Base-by-base conservation (phyloP, 2,888 invertebrate genomes). In the Urechis unicinctus region DNA sequence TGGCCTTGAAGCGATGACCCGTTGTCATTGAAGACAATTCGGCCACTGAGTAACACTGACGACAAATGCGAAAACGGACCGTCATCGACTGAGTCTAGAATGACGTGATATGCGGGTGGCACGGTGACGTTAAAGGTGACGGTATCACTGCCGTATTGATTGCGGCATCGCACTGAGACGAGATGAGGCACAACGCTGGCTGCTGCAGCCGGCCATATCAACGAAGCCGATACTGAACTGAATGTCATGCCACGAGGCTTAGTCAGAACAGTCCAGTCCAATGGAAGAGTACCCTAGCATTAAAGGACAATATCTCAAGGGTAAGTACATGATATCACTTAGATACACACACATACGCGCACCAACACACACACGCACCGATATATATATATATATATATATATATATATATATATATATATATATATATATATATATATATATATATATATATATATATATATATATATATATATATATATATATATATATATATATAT, bases 31-130 rank as follows among this genome's bases (percentile, higher is more conserved):
- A 30, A 57, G 3, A 21, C 26, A 21, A 57, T 42, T 43, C 45
- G 53, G 24, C 57, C 57, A 45, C 53, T 53, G 29, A 57, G 48
- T 26, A 50, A 31, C 29, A 53, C 29, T 24, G 57, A 50, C 36
- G 26, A 28, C 2, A 50, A 30, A 36, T 30, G 28, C 22, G 26
- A 17, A 24, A 53, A 53, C 22, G 53, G 53, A 9, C 53, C 53
- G 26, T 28, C 31, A 5, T 53, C 31, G n/a, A 57, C 22, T 17
- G 44, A n/a, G 22, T 57, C 57, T 6, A 57, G 28, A 17, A 45
- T 21, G 21, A 22, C 47, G 17, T 17, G 6, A 42, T 56, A 56
- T 2, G 52, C 30, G 13, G 48, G 53, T n/a, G 56, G 52, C 13
- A 56, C 56, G n/a, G 26, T 25, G 1, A 56, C 25, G 24, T 48